Evolutionary conservation across 1,140 invertebrate genomes (phyloP).

Genomic region (Fopius arisanus): DNA sequence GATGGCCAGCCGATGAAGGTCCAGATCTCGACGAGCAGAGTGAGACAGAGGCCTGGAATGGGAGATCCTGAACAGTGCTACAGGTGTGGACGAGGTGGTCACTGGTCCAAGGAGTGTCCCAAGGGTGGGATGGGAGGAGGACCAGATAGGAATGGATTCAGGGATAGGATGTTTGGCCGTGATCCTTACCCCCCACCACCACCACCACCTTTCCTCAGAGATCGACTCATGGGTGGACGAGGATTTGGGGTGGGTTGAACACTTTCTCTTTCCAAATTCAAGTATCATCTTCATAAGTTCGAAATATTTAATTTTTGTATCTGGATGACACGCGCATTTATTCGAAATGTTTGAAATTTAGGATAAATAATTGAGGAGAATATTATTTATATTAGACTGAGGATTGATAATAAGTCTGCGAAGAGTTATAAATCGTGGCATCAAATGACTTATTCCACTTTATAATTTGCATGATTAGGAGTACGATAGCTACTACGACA

Average conservation of each 20-base stretch:
- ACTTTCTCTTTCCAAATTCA: background rate
- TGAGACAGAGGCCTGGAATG: conserved; percentile 92
- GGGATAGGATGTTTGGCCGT: conserved; percentile 83
- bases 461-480: conserved; percentile 66
- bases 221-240: conserved; percentile 82
- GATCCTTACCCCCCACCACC: conserved; percentile 85
- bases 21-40: conserved; percentile 88
- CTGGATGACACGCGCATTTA: no score
- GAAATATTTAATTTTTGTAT: conserved; percentile 19
- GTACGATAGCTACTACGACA: conserved; percentile 83
- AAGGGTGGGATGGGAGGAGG: conserved; percentile 75
- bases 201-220: conserved; percentile 84
- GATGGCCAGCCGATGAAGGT: conserved; percentile 90
- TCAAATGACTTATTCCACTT: background rate
- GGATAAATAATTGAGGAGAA: no score
- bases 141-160: conserved; percentile 75
- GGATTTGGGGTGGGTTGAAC: conserved; percentile 80
- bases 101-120: conserved; percentile 95
- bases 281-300: no score
- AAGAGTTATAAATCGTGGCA: no score
- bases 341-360: no score
- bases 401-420: no score
- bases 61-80: conserved; percentile 94
- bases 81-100: conserved; percentile 90
- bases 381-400: no score